A percentile compares a stretch with the other conserved stretches of the same genome.
Conservation (phyloP, 2,113 vertebrate genomes). For the Platysternon megacephalum region DNA sequence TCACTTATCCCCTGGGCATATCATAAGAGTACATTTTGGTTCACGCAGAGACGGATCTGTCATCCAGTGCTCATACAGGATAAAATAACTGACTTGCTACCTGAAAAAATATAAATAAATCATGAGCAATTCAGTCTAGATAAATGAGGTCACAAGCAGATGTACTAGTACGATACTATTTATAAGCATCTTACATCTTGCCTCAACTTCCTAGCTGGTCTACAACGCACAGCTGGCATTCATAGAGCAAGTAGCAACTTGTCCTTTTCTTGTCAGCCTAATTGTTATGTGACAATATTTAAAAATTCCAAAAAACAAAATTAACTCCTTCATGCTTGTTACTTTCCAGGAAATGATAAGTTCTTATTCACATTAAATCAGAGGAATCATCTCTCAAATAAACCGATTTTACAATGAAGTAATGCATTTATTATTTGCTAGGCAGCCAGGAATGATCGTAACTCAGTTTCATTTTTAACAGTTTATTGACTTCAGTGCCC, state of each 20-base stretch:
- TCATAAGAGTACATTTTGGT: neutral
- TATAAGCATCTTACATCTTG: neutral
- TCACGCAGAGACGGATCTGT: neutral
- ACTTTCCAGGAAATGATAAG: neutral
- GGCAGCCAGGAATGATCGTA: neutral
- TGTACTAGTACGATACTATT: slow-evolving; percentile 3
- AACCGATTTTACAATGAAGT: neutral
- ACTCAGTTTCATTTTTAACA: neutral
- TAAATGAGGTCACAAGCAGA: slow-evolving; percentile 11
- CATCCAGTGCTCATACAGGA: neutral
- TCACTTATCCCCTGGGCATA: neutral
- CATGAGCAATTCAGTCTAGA: slow-evolving; percentile 13
- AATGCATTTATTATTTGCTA: neutral
- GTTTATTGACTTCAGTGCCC: neutral
- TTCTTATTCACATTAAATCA: neutral
- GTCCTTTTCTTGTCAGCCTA: neutral
- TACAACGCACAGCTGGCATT: neutral
- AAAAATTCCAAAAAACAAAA: neutral
- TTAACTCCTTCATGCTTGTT: neutral
- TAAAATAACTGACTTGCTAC: neutral
- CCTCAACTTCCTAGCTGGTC: neutral
- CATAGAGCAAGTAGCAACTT: neutral
- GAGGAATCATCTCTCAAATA: neutral
- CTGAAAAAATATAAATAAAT: slow-evolving; percentile 2
- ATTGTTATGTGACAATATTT: neutral